Evolutionary conservation across 2,797 vertebrate species (phyloP).

Genomic region (Tolypeutes matacus): DNA sequence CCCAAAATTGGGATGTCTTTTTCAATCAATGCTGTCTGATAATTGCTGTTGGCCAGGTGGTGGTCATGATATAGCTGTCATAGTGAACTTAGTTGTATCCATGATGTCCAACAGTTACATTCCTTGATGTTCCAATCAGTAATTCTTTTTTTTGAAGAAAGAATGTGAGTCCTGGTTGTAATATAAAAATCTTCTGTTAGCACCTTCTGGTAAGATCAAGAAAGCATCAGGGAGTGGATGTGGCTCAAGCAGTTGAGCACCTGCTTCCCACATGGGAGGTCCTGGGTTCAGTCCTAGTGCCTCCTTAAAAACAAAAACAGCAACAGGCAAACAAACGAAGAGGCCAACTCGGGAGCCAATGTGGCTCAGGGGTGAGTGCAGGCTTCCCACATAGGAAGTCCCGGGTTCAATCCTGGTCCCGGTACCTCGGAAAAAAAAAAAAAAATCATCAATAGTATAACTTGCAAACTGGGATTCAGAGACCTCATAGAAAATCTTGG

Average conservation of each 20-base stretch:
- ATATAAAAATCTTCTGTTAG: slow-evolving; percentile 3
- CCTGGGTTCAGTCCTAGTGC: no score
- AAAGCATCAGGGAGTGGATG: neutral
- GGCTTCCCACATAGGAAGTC: no score
- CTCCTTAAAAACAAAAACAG: no score
- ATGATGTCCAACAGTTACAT: neutral
- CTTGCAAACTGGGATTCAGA: slow-evolving; percentile 15
- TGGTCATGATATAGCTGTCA: neutral
- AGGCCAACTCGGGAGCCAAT: no score
- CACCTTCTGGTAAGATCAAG: neutral
- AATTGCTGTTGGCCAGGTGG: neutral
- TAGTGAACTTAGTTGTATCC: neutral
- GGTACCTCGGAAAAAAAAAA: no score
- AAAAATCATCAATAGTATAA: neutral
- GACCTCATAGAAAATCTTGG: slow-evolving; percentile 46
- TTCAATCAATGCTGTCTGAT: neutral
- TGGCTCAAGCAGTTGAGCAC: no score
- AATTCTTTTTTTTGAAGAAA: slow-evolving; percentile 41
- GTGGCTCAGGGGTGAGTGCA: no score
- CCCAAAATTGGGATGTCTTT: neutral
- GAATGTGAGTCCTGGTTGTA: slow-evolving; percentile 4
- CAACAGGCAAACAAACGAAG: no score
- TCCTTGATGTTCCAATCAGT: neutral
- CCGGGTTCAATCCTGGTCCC: no score
- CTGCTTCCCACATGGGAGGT: no score